These are phyloP conservation scores for Drosophila mimetica DNA, from an alignment of 2,888 invertebrate species.

Conservation along the genomic window DNA sequence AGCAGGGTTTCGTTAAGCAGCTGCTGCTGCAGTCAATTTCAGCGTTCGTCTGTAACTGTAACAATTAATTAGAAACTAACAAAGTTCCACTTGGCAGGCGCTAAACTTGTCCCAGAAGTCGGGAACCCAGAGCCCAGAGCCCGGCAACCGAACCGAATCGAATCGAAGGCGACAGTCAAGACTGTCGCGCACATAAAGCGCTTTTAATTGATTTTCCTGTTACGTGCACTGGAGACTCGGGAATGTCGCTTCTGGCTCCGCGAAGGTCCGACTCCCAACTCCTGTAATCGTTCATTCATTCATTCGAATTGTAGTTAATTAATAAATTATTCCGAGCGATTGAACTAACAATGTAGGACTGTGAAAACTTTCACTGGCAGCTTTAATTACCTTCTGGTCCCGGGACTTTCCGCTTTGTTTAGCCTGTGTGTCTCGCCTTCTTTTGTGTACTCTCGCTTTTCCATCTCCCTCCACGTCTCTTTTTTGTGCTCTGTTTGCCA, in stretches of 20 bases:
- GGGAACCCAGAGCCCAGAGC: constrained; percentile 1
- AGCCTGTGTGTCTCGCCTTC: constrained; percentile 17
- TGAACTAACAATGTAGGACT: constrained; percentile 70
- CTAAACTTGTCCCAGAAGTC: constrained; percentile 61
- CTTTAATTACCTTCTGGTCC: constrained; percentile 55
- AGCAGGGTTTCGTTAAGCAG: constrained; percentile 37
- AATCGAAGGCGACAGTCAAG: constrained; percentile 45
- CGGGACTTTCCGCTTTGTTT: constrained; percentile 9
- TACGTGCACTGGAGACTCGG: constrained; percentile 60
- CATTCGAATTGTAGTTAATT: constrained; percentile 80
- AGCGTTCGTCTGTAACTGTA: constrained; percentile 66
- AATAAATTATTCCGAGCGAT: constrained; percentile 79
- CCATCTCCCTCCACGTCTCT: constrained; percentile 15
- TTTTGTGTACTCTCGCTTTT: constrained; percentile 55
- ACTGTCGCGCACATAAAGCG: constrained; percentile 78
- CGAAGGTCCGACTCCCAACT: background rate
- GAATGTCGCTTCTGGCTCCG: constrained; percentile 35
- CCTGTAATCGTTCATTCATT: constrained; percentile 75
- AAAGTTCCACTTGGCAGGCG: constrained; percentile 78
- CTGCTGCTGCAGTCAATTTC: constrained; percentile 53
- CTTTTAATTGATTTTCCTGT: constrained; percentile 79
- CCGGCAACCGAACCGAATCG: constrained; percentile 21
- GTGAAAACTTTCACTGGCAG: constrained; percentile 56
- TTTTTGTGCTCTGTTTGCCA: constrained; percentile 21
- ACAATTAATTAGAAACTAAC: constrained; percentile 79